Base-by-base conservation (phyloP, 2,113 vertebrate species). In the Corythaixoides concolor region DNA sequence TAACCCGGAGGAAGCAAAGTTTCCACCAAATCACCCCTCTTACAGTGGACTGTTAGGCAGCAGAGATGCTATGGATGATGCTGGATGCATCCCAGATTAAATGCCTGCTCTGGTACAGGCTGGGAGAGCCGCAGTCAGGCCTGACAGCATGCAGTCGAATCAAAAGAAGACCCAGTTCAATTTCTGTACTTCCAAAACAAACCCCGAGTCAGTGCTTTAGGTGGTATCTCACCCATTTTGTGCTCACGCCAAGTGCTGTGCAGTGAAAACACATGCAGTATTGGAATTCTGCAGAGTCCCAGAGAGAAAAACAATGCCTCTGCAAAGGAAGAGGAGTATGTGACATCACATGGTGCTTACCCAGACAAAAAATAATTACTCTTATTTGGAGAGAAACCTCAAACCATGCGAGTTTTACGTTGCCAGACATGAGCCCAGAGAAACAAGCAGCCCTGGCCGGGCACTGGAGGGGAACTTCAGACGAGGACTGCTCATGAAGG, bases 141-240 rank as follows among this genome's bases (percentile, higher is more conserved):
- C 62, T 45, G 27, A 49, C 32, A n/a, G 35, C 14, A 49, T 0
- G 0, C 32, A 37, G 4, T 30, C 2, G 0, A 12, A 75, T 66
- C n/a, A 26, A 20, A 47, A 83, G 35, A 26, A 2, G 3, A 55
- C 12, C 18, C 39, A 49, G 16, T 33, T 60, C 47, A 82, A 80
- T 28, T 73, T 75, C 64, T 35, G 1, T 6, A 24, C 45, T 84
- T 89, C 24, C 27, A 69, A 79, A 84, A 89, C 32, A 68, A 20
- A 14, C 1, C 20, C 33, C 2, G 1, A 70, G 15, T 27, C 30
- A 41, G 45, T 24, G 22, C 8, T 67, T 79, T 39, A 43, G 78
- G 58, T 55, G 18, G 15, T 12, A 8, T 11, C 63, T 35, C 73
- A 18, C 17, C 15, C 22, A 2, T 52, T 62, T 15, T n/a, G n/a